phyloP scores from a whole-genome alignment of 2,888 invertebrate genomes.

The Polydesmus complanatus region DNA sequence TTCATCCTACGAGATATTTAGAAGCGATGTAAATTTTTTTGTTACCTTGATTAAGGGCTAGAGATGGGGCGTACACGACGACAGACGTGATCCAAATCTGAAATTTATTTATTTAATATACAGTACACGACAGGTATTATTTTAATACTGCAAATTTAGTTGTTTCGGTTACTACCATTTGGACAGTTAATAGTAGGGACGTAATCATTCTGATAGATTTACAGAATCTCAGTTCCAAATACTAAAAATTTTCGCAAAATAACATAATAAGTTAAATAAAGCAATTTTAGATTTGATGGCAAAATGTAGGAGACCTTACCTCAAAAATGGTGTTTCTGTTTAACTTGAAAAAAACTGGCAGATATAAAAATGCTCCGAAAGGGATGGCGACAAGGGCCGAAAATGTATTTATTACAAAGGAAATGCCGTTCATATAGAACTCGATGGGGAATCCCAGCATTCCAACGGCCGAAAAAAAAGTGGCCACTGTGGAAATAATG shows the following conservation, averaged over 20 bases:
- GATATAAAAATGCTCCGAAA: neutral
- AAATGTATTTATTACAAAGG: constrained; percentile 3
- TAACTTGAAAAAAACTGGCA: constrained; percentile 12
- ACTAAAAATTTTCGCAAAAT: neutral
- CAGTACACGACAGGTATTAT: neutral
- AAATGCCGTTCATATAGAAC: constrained; percentile 8
- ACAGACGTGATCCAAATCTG: neutral
- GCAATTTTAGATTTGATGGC: no score
- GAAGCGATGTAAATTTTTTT: no score
- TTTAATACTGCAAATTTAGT: neutral
- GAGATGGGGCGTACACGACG: neutral
- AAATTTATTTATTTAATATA: neutral
- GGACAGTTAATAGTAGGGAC: neutral
- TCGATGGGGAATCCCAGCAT: constrained; percentile 12
- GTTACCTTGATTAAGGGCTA: constrained; percentile 18
- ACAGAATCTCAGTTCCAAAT: constrained; percentile 1
- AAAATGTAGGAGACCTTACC: no score
- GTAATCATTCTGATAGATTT: neutral
- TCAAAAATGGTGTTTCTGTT: constrained; percentile 10
- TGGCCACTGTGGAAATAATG: constrained; percentile 9
- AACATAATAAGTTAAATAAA: neutral
- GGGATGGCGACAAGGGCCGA: neutral
- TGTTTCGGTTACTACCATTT: neutral
- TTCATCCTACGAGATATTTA: no score
- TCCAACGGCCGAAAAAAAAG: constrained; percentile 5